Conservation (phyloP, 92 coral and sea anemone species). For the Desmophyllum pertusum region DNA sequence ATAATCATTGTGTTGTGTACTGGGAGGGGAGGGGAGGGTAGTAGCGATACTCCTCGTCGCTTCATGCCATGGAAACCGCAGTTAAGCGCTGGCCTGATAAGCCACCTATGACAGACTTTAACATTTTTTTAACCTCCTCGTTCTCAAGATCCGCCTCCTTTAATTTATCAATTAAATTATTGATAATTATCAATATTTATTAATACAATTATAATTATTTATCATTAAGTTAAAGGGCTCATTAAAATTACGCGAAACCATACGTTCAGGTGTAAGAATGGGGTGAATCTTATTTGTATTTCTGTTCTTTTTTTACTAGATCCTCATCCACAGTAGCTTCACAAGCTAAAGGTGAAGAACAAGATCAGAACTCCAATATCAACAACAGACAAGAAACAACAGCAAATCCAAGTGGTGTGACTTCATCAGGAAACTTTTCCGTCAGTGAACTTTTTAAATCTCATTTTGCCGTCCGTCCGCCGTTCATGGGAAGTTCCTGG, state of each 20-base stretch:
- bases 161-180: no score
- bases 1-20: no score
- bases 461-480: slow-evolving; percentile 56
- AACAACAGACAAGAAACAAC: neutral
- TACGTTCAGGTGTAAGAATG: neutral
- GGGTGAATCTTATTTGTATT: neutral
- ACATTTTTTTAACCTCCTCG: no score
- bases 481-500: slow-evolving; percentile 84
- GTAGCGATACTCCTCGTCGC: no score
- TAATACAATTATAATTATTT: no score
- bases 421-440: slow-evolving; percentile 80
- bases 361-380: slow-evolving; percentile 9
- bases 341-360: slow-evolving; percentile 1
- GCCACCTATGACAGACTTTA: no score
- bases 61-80: no score
- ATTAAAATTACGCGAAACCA: neutral
- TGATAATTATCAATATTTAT: no score
- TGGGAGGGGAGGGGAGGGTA: no score
- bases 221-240: no score
- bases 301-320: neutral
- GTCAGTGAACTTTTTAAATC: slow-evolving; percentile 66
- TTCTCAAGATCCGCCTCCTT: neutral
- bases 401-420: slow-evolving; percentile 34
- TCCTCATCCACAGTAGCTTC: neutral
- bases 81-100: no score